Evolutionary conservation across 2,888 invertebrate species (phyloP).

Genomic region (Azorinus chamasolen): DNA sequence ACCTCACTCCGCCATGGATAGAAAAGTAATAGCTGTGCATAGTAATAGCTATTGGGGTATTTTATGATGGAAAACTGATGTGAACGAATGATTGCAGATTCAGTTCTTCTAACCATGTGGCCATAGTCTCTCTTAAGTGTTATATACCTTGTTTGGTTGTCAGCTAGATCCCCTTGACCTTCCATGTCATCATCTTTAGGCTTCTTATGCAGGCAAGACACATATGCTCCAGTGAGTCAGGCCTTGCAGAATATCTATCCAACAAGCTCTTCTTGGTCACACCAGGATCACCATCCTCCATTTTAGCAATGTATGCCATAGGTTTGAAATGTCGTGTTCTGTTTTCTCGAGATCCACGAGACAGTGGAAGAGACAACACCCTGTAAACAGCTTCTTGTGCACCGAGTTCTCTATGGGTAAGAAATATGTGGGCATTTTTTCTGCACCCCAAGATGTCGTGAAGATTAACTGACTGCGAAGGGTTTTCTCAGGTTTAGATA

Average conservation of each 20-base stretch:
- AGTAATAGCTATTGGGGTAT: slow-evolving; percentile 46
- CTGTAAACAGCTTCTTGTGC: slow-evolving; percentile 60
- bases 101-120: slow-evolving; percentile 23
- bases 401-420: slow-evolving; percentile 53
- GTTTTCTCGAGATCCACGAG: slow-evolving; percentile 22
- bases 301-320: slow-evolving; percentile 19
- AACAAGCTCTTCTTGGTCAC: slow-evolving; percentile 4
- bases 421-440: slow-evolving; percentile 46
- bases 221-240: neutral
- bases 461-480: slow-evolving; percentile 35
- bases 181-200: slow-evolving; percentile 5
- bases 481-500: slow-evolving; percentile 55
- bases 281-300: slow-evolving; percentile 56
- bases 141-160: too few relatives aligned
- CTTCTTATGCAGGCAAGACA: neutral
- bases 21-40: slow-evolving; percentile 50
- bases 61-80: slow-evolving; percentile 43
- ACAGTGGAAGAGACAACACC: slow-evolving; percentile 39
- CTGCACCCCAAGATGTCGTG: slow-evolving; percentile 29
- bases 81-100: slow-evolving; percentile 49
- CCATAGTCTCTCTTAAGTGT: too few relatives aligned
- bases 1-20: slow-evolving; percentile 50
- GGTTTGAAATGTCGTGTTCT: slow-evolving; percentile 49
- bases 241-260: slow-evolving; percentile 18
- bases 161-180: too few relatives aligned